Percentiles rank a stretch among this genome's conserved stretches.
phyloP scores from a whole-genome alignment of 2,113 vertebrate species.

The Spea bombifrons region DNA sequence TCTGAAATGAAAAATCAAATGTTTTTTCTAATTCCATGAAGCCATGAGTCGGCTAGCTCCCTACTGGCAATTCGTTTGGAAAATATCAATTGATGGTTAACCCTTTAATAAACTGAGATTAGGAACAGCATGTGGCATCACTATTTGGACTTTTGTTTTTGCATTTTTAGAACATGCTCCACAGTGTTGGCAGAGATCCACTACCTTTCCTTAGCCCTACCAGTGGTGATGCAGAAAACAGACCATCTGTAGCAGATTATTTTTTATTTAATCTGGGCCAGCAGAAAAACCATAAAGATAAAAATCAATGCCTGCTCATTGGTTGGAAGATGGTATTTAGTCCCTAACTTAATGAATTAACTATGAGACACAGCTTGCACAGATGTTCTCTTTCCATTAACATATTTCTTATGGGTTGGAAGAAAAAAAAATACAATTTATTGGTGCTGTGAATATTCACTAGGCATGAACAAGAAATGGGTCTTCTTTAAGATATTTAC shows the following conservation, averaged over 20 bases:
- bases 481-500: not conserved
- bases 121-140: too few relatives aligned
- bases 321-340: not conserved
- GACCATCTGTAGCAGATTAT: not conserved
- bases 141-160: too few relatives aligned
- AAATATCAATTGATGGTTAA: too few relatives aligned
- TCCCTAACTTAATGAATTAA: slow-evolving; percentile 1
- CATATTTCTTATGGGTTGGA: not conserved
- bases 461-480: not conserved
- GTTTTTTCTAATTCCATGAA: too few relatives aligned
- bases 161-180: too few relatives aligned
- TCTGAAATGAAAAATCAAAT: too few relatives aligned
- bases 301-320: not conserved
- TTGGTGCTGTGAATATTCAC: not conserved
- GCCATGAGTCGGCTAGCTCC: too few relatives aligned
- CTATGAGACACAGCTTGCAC: not conserved
- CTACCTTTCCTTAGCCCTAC: not conserved
- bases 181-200: not conserved
- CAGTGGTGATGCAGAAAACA: not conserved
- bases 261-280: not conserved
- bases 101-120: too few relatives aligned
- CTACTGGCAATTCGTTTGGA: too few relatives aligned
- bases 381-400: not conserved
- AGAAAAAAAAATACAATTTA: not conserved
- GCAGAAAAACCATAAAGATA: not conserved